Evolutionary conservation across 2,113 vertebrate genomes (phyloP).

Genomic region (Rattus norvegicus): GRCr8 NC_086039.1:4974001-4974500

Average conservation of each 20-base stretch:
- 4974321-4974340: background rate
- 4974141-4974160: background rate
- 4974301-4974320: background rate
- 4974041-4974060: background rate
- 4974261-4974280: background rate
- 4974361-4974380: background rate
- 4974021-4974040: background rate
- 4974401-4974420: slow-evolving; percentile 17
- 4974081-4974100: background rate
- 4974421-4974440: background rate
- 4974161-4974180: background rate
- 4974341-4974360: slow-evolving; percentile 30
- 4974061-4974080: slow-evolving; percentile 8
- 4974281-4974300: slow-evolving; percentile 1
- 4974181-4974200: background rate
- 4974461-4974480: slow-evolving; percentile 30
- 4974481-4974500: slow-evolving; percentile 39
- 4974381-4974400: slow-evolving; percentile 18
- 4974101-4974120: background rate
- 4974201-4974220: background rate
- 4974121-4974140: slow-evolving; percentile 28
- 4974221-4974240: slow-evolving; percentile 8
- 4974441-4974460: background rate
- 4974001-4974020: slow-evolving; percentile 12
- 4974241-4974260: slow-evolving; percentile 5